Evolutionary conservation across 2,888 invertebrate species (phyloP), one percentile per base, ranked within the genome.

Genomic region (Chymomyza fuscimana): DNA sequence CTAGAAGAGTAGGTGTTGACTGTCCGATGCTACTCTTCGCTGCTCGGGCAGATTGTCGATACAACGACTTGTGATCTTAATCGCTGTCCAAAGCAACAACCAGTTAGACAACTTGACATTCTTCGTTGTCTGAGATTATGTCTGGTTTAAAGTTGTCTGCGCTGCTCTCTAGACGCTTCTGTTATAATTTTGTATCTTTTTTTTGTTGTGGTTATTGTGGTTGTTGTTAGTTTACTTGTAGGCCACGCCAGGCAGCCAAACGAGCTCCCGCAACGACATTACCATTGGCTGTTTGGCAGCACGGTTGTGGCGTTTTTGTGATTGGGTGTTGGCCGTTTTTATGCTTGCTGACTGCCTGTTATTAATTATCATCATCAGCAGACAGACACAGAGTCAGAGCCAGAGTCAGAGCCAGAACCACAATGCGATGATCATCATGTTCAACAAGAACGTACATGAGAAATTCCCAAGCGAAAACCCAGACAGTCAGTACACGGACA

Each of bases 71-170:
- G 85, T 75, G 82, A 82, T 85, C 85, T 85, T 85, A 85, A 77
- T 77, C 76, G 76, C 29, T 15, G 22, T 5, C 5, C 51, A 58
- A 22, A 51, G 15, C 22, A 16, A 29, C 63, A 32, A 54, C 63
- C 29, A 15, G 29, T 32, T 16, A 54, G 32, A 9, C 54, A 32
- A 54, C 54, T 22, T 25, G 82, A 85, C 89, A 90, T 89, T 89
- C 88, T 78, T 71, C 69, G 68, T 73, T 77, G 89, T 88, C 89
- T 86, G 87, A 89, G 89, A 89, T 89, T 89, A 89, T 87, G 90
- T 88, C 81, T 86, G 88, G 80, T 82, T 79, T 78, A 70, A 68
- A 77, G 76, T 77, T 82, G 76, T 80, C 64, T 70, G 59, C 67
- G 67, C 12, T 12, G 40, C 40, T 46, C 40, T 46, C 40, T 46